A percentile compares a stretch with the other conserved stretches of the same genome.
phyloP scores from a whole-genome alignment of 1,140 invertebrate species.

The Pogonognathellus flavescens region DNA sequence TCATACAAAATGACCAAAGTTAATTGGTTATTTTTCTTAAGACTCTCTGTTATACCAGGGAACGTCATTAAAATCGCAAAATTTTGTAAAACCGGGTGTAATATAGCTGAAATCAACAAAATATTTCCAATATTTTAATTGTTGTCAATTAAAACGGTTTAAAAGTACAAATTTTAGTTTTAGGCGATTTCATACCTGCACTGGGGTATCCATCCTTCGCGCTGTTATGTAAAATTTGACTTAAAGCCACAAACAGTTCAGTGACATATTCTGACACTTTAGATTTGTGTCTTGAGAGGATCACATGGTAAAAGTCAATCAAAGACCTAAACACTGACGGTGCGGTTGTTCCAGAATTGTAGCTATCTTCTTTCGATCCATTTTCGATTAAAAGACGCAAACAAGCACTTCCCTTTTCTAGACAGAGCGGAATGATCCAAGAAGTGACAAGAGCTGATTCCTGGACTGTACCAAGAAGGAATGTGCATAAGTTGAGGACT shows the following conservation, averaged over 20 bases:
- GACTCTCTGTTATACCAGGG: background rate
- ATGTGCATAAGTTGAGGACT: constrained; percentile 61
- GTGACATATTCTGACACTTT: background rate
- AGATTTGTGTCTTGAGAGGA: constrained; percentile 38
- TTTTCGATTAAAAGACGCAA: constrained; percentile 41
- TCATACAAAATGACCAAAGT: background rate
- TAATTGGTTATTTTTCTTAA: background rate
- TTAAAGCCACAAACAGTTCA: constrained; percentile 55
- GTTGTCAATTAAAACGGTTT: no score
- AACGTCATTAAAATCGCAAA: background rate
- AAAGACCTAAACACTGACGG: constrained; percentile 46
- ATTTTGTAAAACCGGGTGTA: background rate
- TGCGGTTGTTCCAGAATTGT: constrained; percentile 51
- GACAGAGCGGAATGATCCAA: constrained; percentile 63
- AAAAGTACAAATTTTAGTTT: no score
- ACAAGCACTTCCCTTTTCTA: constrained; percentile 56
- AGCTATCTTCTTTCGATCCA: constrained; percentile 7
- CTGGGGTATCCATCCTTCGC: constrained; percentile 20
- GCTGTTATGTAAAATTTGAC: constrained; percentile 41
- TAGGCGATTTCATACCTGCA: no score
- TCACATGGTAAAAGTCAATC: constrained; percentile 57
- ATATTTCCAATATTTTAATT: background rate
- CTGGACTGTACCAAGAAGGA: constrained; percentile 36
- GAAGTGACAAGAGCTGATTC: constrained; percentile 23
- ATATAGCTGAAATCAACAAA: background rate